Base-by-base conservation (phyloP, 2,797 vertebrate species). In the Halcyon smyrnensis region DNA sequence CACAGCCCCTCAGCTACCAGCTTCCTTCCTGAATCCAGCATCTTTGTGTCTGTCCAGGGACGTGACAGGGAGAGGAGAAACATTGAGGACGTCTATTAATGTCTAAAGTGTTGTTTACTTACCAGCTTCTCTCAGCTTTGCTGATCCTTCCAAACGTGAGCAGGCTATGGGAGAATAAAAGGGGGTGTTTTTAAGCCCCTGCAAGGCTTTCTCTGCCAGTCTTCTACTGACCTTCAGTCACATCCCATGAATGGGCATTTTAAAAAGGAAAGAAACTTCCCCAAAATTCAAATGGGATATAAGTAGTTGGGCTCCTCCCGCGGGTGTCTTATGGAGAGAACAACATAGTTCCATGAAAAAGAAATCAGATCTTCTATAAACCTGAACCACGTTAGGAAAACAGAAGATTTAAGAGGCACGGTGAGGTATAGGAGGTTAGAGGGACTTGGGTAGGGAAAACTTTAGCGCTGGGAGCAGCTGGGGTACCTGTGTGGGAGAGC, bases 11-110 rank as follows among this genome's bases (percentile, higher is more conserved):
- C 50, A 59, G 95, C 85, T 95, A 90, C 95, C 85, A 95, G 56
- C 94, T 95, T 94, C 83, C 89, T 94, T 95, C 93, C 91, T 89
- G 77, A 83, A 86, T 73, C 75, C 57, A 94, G 63, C 36, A 86
- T 86, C 88, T 95, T 84, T 83, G n/a, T 76, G 41, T 64, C 84
- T 91, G 74, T 71, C 83, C 88, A 65, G 59, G 83, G 77, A 54
- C 64, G 77, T 1, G 4, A 65, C 0, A 1, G 27, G 51, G 84
- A 84, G 54, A 80, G 30, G 27, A 88, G 45, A 88, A 90, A 64
- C 75, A 48, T 73, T 84, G 79, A 89, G 59, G 67, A 13, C 51
- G 77, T 43, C 78, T 82, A 21, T 87, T 87, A 82, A 87, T 32
- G 36, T 87, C 67, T 37, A 25, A 90, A 96, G 15, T 54, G 21